Evolutionary conservation across 2,113 vertebrate species (phyloP), one percentile per base, ranked within the genome.

Genomic region (Thomomys bottae): DNA sequence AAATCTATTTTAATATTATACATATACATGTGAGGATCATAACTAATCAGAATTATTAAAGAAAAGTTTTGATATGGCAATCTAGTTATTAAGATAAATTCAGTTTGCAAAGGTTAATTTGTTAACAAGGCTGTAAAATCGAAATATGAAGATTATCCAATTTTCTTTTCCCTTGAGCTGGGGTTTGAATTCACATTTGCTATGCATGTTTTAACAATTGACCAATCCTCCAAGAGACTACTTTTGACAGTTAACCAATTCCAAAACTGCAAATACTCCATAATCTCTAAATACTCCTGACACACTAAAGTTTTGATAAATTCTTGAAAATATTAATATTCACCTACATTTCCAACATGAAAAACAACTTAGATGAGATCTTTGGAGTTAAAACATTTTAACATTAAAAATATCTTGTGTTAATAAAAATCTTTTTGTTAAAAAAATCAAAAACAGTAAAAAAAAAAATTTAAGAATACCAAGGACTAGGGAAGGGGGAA

Each of bases 281-380:
- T 36, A 61, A 78, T 75, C 64, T 87, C 40, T 42, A 85, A n/a
- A 8, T 84, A 90, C 70, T 92, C 40, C 57, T 82, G 89, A 78
- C 24, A 82, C 30, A 54, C 14, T 54, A 17, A 54, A 54, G 49
- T 54, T 54, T 54, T 54, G 49, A 54, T 54, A 54, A 15, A 54
- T 54, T 15, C 18, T 54, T 12, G 49, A 15, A 54, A 54, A 54
- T 80, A 34, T 80, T 15, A 78, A 57, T 75, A 40, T 67, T 84
- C 32, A 78, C 72, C 20, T 78, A 54, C 24, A 88, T 78, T 82
- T 78, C 17, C n/a, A 88, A 88, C 20, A 66, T 73, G 57, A 81
- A 67, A 75, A 34, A 32, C 49, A 40, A 8, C 42, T 91, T 89
- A 92, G 81, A 80, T 79, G 23, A 73, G 38, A 84, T 38, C 30